Evolutionary conservation across 37 sponge, comb jelly and placozoan genomes (phyloP).

Genomic region (Eunapius fragilis): DNA sequence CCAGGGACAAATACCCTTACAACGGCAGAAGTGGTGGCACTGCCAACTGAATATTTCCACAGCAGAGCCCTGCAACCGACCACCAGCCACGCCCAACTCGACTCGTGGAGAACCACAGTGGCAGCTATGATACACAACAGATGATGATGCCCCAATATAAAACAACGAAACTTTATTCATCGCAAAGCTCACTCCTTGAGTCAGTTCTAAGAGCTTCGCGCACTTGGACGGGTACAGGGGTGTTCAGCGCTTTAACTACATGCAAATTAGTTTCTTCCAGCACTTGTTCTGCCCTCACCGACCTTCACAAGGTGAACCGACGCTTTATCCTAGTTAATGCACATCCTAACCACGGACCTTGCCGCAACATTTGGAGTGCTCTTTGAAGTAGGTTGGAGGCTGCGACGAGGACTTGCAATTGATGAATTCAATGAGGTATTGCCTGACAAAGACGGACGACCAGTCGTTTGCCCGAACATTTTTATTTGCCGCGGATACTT

Average conservation of each 20-base stretch:
- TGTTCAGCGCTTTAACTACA: conserved; percentile 51
- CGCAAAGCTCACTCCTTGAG: conserved; percentile 8
- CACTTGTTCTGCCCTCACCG: conserved; percentile 33
- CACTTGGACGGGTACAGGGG: conserved; percentile 62
- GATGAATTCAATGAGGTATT: background rate
- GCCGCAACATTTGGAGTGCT: conserved; percentile 9
- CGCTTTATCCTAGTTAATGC: background rate
- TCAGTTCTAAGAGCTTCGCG: conserved; percentile 41
- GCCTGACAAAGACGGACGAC: conserved; percentile 13
- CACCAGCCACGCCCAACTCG: conserved; percentile 66
- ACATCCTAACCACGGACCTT: background rate
- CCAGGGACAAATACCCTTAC: background rate
- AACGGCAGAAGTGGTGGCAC: background rate
- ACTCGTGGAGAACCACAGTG: conserved; percentile 26
- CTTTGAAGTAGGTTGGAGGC: conserved; percentile 24
- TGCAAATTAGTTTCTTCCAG: conserved; percentile 46
- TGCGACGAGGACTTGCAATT: conserved; percentile 9
- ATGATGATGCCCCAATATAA: background rate
- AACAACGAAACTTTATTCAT: background rate
- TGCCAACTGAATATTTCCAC: conserved; percentile 40
- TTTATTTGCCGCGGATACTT: background rate
- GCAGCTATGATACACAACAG: conserved; percentile 12
- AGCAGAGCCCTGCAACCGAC: conserved; percentile 26
- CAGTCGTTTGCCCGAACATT: conserved; percentile 2
- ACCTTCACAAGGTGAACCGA: background rate